Evolutionary conservation across 2,113 vertebrate genomes (phyloP).

Genomic region (Isichthys henryi): DNA sequence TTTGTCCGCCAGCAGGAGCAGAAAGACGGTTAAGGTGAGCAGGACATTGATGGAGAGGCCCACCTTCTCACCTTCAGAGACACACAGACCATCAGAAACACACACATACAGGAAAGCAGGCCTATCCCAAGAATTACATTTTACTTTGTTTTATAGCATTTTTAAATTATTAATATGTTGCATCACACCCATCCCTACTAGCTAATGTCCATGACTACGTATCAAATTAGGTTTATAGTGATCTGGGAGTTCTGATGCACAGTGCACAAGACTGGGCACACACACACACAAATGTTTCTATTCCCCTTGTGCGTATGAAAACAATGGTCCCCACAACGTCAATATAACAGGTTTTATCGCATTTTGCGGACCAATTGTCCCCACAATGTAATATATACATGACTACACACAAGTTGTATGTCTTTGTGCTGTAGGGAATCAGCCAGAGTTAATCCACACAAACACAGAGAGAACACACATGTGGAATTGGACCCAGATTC

Average conservation of each 20-base stretch:
- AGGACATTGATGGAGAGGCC: conserved; percentile 83
- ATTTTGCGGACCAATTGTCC: no score
- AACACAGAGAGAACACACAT: background rate
- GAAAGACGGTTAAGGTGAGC: conserved; percentile 82
- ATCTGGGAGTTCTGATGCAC: background rate
- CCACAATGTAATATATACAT: background rate
- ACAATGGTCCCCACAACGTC: no score
- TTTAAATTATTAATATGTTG: no score
- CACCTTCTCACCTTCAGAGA: conserved; percentile 79
- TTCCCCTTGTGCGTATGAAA: no score
- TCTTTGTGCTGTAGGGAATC: background rate
- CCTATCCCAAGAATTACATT: no score
- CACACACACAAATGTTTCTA: background rate
- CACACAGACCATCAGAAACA: background rate
- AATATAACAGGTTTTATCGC: no score
- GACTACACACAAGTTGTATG: background rate
- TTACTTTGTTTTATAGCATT: background rate
- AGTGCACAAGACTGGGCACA: background rate
- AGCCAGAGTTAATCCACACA: background rate
- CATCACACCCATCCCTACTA: no score
- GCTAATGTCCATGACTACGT: background rate
- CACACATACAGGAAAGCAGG: background rate
- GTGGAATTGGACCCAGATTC: background rate
- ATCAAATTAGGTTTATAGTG: background rate
- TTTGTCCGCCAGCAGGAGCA: conserved; percentile 83